Conservation (phyloP, 2,797 vertebrate genomes). For the Xenops minutus region DNA sequence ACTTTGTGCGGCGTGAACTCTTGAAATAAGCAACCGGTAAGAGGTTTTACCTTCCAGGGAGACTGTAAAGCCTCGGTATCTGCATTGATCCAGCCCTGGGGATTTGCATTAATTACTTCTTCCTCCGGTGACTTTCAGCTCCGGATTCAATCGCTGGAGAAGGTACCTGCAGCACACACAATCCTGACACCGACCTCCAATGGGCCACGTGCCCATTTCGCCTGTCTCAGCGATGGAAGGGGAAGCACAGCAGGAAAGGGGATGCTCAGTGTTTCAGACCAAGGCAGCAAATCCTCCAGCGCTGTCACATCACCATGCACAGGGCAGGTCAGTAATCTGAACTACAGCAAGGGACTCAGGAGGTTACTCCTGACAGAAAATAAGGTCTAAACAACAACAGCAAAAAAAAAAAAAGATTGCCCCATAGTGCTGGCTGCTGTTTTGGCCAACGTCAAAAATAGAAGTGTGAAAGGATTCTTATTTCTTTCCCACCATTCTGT, state of each 20-base stretch:
- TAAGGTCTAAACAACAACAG: neutral
- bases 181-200: accelerated
- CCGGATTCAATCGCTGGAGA: accelerated
- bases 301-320: neutral
- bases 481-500: neutral
- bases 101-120: conserved; percentile 30
- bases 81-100: conserved; percentile 1
- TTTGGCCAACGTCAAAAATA: neutral
- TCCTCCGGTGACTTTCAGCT: neutral
- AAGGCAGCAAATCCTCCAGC: neutral
- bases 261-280: accelerated
- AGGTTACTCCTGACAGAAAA: neutral
- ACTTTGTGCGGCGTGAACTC: neutral
- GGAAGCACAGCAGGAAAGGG: neutral
- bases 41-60: neutral
- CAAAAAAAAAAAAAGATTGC: neutral
- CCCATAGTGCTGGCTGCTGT: neutral
- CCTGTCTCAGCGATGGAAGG: neutral
- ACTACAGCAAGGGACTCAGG: neutral
- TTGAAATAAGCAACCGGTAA: neutral
- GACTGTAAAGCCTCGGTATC: neutral
- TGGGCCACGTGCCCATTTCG: accelerated
- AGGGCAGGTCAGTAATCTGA: neutral
- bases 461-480: neutral
- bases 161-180: neutral